These are phyloP conservation scores for Periophthalmus magnuspinnatus DNA, from an alignment of 2,797 vertebrate species.

Conservation along the genomic window DNA sequence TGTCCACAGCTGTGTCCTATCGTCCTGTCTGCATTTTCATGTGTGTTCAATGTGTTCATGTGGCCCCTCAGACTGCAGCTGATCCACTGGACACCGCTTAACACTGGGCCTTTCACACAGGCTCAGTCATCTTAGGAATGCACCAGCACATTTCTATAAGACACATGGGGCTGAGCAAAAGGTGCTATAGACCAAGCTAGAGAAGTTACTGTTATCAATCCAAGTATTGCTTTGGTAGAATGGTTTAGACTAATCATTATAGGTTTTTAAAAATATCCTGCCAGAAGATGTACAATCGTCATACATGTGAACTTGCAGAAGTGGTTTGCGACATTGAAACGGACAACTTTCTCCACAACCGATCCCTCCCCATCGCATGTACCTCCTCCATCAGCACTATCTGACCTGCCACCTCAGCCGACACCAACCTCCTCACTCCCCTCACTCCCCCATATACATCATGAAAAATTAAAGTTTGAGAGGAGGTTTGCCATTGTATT, in stretches of 20 bases:
- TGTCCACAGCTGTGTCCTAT: constrained; percentile 56
- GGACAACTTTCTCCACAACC: too few species aligned
- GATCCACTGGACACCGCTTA: constrained; percentile 61
- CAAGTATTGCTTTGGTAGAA: background rate
- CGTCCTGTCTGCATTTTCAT: constrained; percentile 35
- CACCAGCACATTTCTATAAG: constrained; percentile 60
- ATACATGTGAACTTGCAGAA: too few species aligned
- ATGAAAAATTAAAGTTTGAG: background rate
- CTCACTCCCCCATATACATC: too few species aligned
- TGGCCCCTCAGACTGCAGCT: constrained; percentile 42
- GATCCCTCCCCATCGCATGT: too few species aligned
- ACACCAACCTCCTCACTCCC: too few species aligned
- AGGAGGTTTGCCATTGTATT: background rate
- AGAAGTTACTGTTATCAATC: background rate
- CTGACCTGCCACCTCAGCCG: too few species aligned
- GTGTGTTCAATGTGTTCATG: constrained; percentile 40
- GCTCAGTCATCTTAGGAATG: constrained; percentile 67
- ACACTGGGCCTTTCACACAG: constrained; percentile 44
- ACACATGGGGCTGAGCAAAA: constrained; percentile 43
- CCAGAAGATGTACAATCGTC: background rate
- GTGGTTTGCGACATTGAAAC: too few species aligned
- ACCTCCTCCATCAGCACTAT: too few species aligned
- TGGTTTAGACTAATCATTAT: background rate
- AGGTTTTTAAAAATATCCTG: background rate
- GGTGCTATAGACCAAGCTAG: constrained; percentile 22